phyloP scores from a whole-genome alignment of 2,113 vertebrate species.

The Python bivittatus region DNA sequence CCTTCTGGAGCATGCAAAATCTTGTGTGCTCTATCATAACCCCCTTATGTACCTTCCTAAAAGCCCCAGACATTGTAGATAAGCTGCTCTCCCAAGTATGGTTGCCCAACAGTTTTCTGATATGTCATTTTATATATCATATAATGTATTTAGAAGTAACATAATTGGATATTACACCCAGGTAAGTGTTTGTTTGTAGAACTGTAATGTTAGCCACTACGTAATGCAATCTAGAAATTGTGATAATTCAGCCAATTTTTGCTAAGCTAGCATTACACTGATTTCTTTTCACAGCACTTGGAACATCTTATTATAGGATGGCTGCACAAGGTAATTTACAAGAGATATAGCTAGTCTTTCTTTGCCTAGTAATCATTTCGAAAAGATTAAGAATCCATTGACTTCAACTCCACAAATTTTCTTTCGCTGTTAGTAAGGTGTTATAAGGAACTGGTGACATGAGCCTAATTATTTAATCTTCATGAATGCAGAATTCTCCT shows the following conservation, averaged over 20 bases:
- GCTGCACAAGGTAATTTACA: not conserved
- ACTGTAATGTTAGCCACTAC: not conserved
- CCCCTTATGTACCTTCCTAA: not conserved
- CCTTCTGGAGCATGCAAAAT: not conserved
- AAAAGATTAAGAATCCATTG: not conserved
- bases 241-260: not conserved
- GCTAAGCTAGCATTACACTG: not conserved
- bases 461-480: not conserved
- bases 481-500: not conserved
- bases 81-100: not conserved
- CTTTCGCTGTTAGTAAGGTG: not conserved
- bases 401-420: not conserved
- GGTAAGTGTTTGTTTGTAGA: not conserved
- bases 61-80: not conserved
- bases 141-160: not conserved
- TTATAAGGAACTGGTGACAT: not conserved
- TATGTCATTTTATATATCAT: not conserved
- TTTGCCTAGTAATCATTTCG: not conserved
- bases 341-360: not conserved
- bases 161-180: not conserved
- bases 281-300: not conserved
- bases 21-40: not conserved
- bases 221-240: not conserved
- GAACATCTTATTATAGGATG: not conserved
- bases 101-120: not conserved